phyloP scores from a whole-genome alignment of 92 coral and sea anemone species.

The Anthopleura xanthogrammica region DNA sequence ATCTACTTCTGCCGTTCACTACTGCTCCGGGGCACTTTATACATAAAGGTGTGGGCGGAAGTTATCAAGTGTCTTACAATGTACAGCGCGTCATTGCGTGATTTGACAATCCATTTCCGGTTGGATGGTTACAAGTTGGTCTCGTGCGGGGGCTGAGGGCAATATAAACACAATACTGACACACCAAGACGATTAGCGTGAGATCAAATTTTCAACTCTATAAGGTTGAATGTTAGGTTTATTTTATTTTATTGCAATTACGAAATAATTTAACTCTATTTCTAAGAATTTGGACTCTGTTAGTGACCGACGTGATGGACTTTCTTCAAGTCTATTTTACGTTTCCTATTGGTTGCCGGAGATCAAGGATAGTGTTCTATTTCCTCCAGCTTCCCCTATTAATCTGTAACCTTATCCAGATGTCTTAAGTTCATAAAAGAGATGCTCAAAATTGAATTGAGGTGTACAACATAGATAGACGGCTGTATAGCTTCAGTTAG shows the following conservation, averaged over 20 bases:
- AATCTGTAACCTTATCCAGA: background rate
- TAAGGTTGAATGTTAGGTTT: background rate
- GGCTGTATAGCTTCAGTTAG: background rate
- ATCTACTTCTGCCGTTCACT: background rate
- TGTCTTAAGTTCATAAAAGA: background rate
- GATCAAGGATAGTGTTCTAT: background rate
- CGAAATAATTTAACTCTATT: background rate
- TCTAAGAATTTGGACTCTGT: background rate
- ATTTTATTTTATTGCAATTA: background rate
- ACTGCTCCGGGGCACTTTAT: slow-evolving; percentile 1
- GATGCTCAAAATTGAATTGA: background rate
- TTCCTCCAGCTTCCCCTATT: background rate
- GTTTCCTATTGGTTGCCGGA: background rate
- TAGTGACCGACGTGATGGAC: background rate
- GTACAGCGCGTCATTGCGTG: slow-evolving; percentile 4
- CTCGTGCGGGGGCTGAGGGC: slow-evolving; percentile 13
- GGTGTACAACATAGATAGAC: background rate
- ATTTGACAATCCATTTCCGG: slow-evolving; percentile 5
- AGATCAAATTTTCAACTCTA: background rate
- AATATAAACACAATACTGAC: background rate
- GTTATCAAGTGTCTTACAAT: slow-evolving; percentile 10
- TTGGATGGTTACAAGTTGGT: slow-evolving; percentile 5
- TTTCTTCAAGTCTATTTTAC: background rate
- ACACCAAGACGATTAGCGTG: background rate
- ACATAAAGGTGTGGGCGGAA: slow-evolving; percentile 3